A percentile compares a stretch with the other conserved stretches of the same genome.
Evolutionary conservation across 1,140 invertebrate genomes (phyloP).

Genomic region (Liolophura sinensis): DNA sequence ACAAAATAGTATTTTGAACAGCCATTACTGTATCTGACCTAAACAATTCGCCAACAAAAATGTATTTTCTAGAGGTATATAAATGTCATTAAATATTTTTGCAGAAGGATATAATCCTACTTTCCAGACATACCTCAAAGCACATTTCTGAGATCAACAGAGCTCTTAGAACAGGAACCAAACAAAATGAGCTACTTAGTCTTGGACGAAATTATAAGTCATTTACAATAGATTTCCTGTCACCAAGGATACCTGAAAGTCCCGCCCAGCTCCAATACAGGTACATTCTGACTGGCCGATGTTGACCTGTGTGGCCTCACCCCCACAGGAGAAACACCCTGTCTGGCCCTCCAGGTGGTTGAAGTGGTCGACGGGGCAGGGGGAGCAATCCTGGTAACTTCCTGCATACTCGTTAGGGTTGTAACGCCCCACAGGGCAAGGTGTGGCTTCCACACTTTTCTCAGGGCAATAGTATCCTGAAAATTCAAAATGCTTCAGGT

Average conservation of each 20-base stretch:
- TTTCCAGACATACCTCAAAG: too few species aligned
- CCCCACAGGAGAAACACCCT: slow-evolving; percentile 47
- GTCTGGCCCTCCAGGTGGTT: slow-evolving; percentile 45
- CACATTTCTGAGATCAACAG: too few species aligned
- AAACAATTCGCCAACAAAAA: too few species aligned
- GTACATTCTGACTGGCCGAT: slow-evolving; percentile 39
- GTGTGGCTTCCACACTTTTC: slow-evolving; percentile 27
- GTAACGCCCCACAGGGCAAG: slow-evolving; percentile 41
- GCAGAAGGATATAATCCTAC: too few species aligned
- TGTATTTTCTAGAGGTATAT: too few species aligned
- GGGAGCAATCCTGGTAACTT: slow-evolving; percentile 33
- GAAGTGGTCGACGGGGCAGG: slow-evolving; percentile 45
- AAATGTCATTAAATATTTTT: too few species aligned
- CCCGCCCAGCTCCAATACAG: slow-evolving; percentile 45
- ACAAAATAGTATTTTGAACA: too few species aligned
- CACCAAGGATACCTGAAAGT: slow-evolving; percentile 48
- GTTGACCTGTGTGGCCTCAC: slow-evolving; percentile 35
- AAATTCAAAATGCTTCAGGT: too few species aligned
- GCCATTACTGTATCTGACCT: too few species aligned
- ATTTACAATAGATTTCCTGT: background rate
- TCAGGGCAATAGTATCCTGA: slow-evolving; percentile 50
- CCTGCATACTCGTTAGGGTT: slow-evolving; percentile 28
- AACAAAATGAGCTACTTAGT: too few species aligned
- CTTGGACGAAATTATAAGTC: too few species aligned
- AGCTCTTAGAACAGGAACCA: too few species aligned